Percentiles rank a stretch among this genome's conserved stretches.
phyloP scores from a whole-genome alignment of 2,113 vertebrate species.

The Callionymus lyra region DNA sequence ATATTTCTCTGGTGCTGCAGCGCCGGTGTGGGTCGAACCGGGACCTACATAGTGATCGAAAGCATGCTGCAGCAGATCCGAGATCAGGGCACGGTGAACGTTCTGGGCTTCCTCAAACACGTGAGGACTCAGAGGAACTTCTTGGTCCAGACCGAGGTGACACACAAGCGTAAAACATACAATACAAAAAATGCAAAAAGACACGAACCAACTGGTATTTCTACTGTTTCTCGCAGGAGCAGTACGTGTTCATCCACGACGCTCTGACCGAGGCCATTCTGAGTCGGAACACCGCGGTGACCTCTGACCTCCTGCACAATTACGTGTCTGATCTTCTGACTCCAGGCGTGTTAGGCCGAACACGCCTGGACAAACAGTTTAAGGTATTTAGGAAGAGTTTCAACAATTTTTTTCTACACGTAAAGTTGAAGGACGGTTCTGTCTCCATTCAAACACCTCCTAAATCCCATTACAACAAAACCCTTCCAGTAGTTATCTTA shows the following conservation, averaged over 20 bases:
- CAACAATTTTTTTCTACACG: too few relatives aligned
- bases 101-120: conserved; percentile 93
- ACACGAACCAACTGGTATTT: neutral
- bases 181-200: neutral
- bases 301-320: conserved; percentile 77
- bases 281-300: conserved; percentile 84
- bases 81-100: conserved; percentile 82
- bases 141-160: conserved; percentile 94
- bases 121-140: conserved; percentile 96
- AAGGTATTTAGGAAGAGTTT: conserved; percentile 78
- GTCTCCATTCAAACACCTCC: too few relatives aligned
- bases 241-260: conserved; percentile 94
- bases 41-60: conserved; percentile 92
- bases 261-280: conserved; percentile 85
- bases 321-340: conserved; percentile 88
- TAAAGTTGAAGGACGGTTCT: too few relatives aligned
- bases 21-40: conserved; percentile 91
- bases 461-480: too few relatives aligned
- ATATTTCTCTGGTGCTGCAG: conserved; percentile 50
- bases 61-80: conserved; percentile 96
- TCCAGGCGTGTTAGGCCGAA: conserved; percentile 80
- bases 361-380: conserved; percentile 87
- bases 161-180: neutral
- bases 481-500: too few relatives aligned
- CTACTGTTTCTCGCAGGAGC: conserved; percentile 67